Conservation (phyloP, 53 echinoderm and acorn worm genomes). For the Paracentrotus lividus region DNA sequence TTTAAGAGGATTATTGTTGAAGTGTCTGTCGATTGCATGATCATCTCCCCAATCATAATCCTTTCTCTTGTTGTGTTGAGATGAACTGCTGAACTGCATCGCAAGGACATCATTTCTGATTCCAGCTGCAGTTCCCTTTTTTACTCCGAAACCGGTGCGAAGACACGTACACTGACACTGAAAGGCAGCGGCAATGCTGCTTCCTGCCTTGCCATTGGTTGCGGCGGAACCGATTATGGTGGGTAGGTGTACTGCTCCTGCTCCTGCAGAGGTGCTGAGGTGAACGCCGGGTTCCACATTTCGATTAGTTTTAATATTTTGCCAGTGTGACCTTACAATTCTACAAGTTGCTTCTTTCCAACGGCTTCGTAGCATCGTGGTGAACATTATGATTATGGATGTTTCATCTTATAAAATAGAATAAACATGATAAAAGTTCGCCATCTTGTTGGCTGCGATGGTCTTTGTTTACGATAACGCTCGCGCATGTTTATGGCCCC, state of each 20-base stretch:
- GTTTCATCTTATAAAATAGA: too few species aligned
- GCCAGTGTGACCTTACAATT: neutral
- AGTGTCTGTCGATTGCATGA: neutral
- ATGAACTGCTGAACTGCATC: neutral
- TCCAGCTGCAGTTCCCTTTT: neutral
- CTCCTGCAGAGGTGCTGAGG: neutral
- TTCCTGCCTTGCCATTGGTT: neutral
- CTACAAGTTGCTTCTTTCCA: neutral
- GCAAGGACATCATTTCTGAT: neutral
- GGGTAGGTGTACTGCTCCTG: neutral
- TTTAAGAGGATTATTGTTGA: constrained; percentile 1
- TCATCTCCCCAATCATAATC: neutral
- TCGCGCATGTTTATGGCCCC: too few species aligned
- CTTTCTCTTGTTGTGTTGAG: neutral
- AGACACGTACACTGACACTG: neutral
- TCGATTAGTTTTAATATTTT: neutral
- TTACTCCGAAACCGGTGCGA: neutral
- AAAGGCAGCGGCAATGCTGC: neutral
- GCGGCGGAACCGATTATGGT: neutral
- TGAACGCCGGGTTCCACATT: neutral
- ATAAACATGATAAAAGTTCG: too few species aligned
- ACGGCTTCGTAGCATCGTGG: neutral
- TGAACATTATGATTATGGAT: neutral
- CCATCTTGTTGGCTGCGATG: too few species aligned
- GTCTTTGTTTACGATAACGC: too few species aligned